Conservation (phyloP, 1,140 invertebrate genomes). For the Varroa destructor region DNA sequence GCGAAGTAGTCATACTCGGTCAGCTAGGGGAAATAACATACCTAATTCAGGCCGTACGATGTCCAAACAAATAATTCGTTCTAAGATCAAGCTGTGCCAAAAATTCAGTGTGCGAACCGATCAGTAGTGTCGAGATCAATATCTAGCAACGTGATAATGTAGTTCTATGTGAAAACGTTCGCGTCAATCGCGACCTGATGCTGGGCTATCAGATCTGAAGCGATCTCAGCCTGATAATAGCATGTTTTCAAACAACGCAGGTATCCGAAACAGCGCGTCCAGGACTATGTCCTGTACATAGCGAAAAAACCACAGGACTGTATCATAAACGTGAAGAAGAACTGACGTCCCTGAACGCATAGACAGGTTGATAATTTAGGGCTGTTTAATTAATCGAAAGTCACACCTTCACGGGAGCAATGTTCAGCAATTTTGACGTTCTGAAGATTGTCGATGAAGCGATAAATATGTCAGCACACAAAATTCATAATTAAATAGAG, state of each 20-base stretch:
- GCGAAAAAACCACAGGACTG: not conserved
- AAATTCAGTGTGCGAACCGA: not conserved
- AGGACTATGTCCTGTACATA: not conserved
- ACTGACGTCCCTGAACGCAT: not conserved
- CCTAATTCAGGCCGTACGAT: not conserved
- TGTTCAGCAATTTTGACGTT: slow-evolving; percentile 4
- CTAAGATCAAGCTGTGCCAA: not conserved
- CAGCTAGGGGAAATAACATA: not conserved
- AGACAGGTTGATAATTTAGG: slow-evolving; percentile 3
- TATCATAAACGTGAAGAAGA: not conserved
- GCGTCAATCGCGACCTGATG: not conserved
- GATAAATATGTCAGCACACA: not conserved
- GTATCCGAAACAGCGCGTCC: not conserved
- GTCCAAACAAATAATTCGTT: not conserved
- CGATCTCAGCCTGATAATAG: not conserved
- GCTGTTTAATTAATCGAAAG: slow-evolving; percentile 8
- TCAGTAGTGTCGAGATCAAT: not conserved
- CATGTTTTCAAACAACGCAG: not conserved
- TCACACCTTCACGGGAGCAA: not conserved
- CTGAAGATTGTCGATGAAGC: not conserved
- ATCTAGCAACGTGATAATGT: not conserved
- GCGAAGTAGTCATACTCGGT: not conserved
- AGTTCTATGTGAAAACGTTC: slow-evolving; percentile 11
- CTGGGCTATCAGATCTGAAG: not conserved
- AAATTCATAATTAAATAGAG: too few relatives aligned